Base-by-base conservation (phyloP, 2,113 vertebrate genomes). In the Girardinichthys multiradiatus region DNA sequence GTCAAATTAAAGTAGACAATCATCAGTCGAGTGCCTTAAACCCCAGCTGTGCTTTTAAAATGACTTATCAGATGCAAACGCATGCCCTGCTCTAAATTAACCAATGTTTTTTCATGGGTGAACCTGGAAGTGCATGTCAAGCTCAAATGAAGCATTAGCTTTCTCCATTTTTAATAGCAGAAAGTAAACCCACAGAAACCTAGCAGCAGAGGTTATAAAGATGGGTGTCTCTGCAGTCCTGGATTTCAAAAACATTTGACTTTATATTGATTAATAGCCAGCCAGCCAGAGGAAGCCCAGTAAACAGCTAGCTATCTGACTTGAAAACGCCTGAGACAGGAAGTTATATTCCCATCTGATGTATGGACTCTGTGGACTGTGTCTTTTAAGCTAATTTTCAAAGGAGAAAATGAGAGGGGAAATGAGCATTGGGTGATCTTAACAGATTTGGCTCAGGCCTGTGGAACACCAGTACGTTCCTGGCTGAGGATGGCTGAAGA, bases 381-480 rank as follows among this genome's bases (percentile, higher is more conserved):
- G 19, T 42, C 51, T 59, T 59, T 70, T 35, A 27, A 61, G 57
- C 17, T 62, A 17, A 51, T 31, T 76, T 71, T 59, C 33, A 70
- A 64, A 63, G 33, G 42, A 39, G 17, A n/a, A 72, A 70, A 9
- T 17, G 54, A 39, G 6, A 57, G n/a, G 61, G 37, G 72, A 70
- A 64, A 21, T 68, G 65, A 64, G 72, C 28, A 70, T 28, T 1
- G 2, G 64, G 30, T 80, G 65, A 85, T 68, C 58, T 70, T 86
- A 48, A 61, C 30, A 60, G 54, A 77, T 83, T 74, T 81, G 80
- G 82, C 80, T 76, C 59, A 3, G 4, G 19, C 51, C 26, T 58
- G 71, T 85, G 83, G 80, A 87, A 87, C 85, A 81, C 64, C 26
- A 70, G 19, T 17, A 30, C 3, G 12, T 67, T 76, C 30, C 59